These are phyloP conservation scores for Drosophila dives DNA, from an alignment of 2,888 invertebrate species.

Conservation along the genomic window DNA sequence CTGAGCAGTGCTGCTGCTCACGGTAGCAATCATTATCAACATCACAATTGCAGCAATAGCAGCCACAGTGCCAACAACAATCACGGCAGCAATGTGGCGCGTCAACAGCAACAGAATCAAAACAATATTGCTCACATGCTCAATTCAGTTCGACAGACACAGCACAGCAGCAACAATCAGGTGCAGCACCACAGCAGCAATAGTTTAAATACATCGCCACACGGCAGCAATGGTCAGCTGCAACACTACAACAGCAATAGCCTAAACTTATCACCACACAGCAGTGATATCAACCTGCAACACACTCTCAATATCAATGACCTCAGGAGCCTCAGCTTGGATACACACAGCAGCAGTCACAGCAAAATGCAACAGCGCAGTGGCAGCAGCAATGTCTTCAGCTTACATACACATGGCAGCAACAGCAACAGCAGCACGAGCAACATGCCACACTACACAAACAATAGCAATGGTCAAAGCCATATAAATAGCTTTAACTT, in stretches of 20 bases:
- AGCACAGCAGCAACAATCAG: constrained; percentile 3
- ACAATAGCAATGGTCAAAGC: constrained; percentile 16
- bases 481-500: constrained; percentile 23
- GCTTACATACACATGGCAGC: background rate
- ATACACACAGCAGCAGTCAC: constrained; percentile 3
- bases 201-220: constrained; percentile 18
- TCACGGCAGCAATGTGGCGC: constrained; percentile 24
- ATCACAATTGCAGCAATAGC: constrained; percentile 21
- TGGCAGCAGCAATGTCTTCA: constrained; percentile 21
- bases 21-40: constrained; percentile 25
- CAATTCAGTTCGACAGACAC: constrained; percentile 11
- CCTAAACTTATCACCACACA: background rate
- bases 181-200: constrained; percentile 12
- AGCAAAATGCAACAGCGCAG: constrained; percentile 8
- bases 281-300: constrained; percentile 1
- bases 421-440: constrained; percentile 18
- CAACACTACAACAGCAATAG: background rate
- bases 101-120: constrained; percentile 7
- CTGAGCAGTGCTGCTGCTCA: constrained; percentile 40
- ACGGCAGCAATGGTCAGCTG: constrained; percentile 15
- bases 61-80: constrained; percentile 12
- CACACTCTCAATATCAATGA: constrained; percentile 4
- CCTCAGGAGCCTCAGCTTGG: constrained; percentile 20
- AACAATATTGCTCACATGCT: constrained; percentile 1
- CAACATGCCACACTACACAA: constrained; percentile 11